These are phyloP conservation scores for Gambelia wislizenii DNA, from an alignment of 2,797 vertebrate genomes.

Conservation along the genomic window DNA sequence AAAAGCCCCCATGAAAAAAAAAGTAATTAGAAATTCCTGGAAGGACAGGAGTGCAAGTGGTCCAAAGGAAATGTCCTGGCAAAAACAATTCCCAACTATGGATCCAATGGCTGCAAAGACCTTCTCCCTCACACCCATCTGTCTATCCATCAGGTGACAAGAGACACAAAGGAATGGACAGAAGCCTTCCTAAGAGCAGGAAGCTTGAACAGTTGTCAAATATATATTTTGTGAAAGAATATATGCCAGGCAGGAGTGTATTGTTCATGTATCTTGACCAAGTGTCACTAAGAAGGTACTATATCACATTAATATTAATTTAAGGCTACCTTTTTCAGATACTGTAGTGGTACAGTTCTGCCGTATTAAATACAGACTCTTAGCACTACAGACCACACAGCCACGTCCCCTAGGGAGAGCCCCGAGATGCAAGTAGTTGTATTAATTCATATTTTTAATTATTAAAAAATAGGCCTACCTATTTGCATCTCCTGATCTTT, in stretches of 20 bases:
- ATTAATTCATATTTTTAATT: too few species aligned
- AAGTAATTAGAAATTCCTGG: background rate
- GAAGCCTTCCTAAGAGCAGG: background rate
- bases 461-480: too few species aligned
- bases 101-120: background rate
- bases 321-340: background rate
- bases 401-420: too few species aligned
- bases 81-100: background rate
- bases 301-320: background rate
- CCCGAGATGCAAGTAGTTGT: too few species aligned
- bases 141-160: background rate
- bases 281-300: too few species aligned
- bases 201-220: background rate
- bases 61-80: background rate
- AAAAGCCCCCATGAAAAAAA: background rate
- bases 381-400: too few species aligned
- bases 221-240: background rate
- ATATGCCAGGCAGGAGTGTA: background rate
- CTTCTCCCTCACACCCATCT: too few species aligned
- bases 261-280: background rate
- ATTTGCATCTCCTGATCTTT: too few species aligned
- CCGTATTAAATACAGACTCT: too few species aligned
- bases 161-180: too few species aligned
- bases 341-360: too few species aligned
- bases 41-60: background rate